Conservation (phyloP, 2,797 vertebrate genomes). For the Halcyon badia region DNA sequence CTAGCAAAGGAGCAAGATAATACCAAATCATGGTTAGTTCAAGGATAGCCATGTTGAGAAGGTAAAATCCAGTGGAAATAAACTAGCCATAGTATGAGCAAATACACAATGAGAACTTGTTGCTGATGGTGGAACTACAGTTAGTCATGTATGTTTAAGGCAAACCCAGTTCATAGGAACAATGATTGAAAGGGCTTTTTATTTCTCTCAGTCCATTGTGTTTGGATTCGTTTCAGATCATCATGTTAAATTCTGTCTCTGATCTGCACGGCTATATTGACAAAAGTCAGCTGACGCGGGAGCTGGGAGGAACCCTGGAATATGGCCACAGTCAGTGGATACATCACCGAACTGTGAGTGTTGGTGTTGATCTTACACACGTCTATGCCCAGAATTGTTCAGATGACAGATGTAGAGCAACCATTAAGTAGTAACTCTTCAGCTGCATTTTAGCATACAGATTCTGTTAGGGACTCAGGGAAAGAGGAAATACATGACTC, state of each 20-base stretch:
- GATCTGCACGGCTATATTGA: slow-evolving; percentile 93
- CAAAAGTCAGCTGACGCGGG: slow-evolving; percentile 90
- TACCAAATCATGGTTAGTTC: neutral
- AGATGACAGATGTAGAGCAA: neutral
- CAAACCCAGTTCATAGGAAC: neutral
- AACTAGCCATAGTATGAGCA: neutral
- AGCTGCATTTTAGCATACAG: neutral
- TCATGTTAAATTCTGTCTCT: slow-evolving; percentile 93
- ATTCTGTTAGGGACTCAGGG: neutral
- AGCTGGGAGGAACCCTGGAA: slow-evolving; percentile 91
- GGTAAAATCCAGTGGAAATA: neutral
- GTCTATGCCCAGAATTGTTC: neutral
- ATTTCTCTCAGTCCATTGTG: neutral
- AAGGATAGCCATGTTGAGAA: neutral
- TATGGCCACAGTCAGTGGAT: slow-evolving; percentile 95
- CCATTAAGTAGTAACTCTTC: neutral
- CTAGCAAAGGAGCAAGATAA: neutral
- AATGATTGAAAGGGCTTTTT: neutral
- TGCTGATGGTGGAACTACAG: neutral
- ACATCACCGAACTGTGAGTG: slow-evolving; percentile 92
- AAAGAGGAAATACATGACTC: neutral
- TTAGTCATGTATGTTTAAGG: neutral
- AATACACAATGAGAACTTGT: neutral
- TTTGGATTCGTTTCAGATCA: slow-evolving; percentile 82
- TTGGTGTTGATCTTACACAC: rapidly evolving